These are phyloP conservation scores for Griposia aprilina DNA, from an alignment of 2,888 invertebrate genomes.

Conservation along the genomic window DNA sequence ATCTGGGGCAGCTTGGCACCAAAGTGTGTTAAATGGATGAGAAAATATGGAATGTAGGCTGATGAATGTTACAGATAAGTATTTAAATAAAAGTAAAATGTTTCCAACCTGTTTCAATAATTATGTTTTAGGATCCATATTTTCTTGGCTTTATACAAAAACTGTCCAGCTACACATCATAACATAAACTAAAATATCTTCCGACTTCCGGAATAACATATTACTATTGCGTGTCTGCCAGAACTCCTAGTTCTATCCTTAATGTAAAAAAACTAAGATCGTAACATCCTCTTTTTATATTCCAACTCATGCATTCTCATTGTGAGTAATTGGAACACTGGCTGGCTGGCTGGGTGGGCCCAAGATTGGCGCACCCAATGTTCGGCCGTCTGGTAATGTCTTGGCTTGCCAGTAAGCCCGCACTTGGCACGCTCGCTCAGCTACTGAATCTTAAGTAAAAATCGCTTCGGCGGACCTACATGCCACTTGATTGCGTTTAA, in stretches of 20 bases:
- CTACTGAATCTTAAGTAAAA: conserved; percentile 69
- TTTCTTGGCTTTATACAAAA: background rate
- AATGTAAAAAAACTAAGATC: conserved; percentile 15
- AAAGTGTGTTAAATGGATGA: background rate
- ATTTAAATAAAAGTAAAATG: background rate
- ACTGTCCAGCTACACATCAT: background rate
- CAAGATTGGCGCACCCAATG: conserved; percentile 43
- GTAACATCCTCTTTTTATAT: conserved; percentile 45
- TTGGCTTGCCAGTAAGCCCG: conserved; percentile 56
- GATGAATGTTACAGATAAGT: too few species aligned
- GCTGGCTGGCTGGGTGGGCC: conserved; percentile 37
- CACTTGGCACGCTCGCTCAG: conserved; percentile 65
- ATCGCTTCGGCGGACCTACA: conserved; percentile 63
- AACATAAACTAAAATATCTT: conserved; percentile 9
- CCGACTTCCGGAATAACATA: background rate
- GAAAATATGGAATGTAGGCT: background rate
- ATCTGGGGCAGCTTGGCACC: background rate
- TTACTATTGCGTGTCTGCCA: conserved; percentile 28
- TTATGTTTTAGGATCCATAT: too few species aligned
- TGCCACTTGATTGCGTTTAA: conserved; percentile 66
- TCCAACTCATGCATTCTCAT: conserved; percentile 50
- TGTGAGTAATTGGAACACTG: conserved; percentile 58
- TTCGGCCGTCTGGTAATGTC: conserved; percentile 54
- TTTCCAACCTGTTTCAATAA: background rate
- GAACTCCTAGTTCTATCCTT: background rate